phyloP scores from a whole-genome alignment of 2,888 invertebrate species.

The Agrochola macilenta region DNA sequence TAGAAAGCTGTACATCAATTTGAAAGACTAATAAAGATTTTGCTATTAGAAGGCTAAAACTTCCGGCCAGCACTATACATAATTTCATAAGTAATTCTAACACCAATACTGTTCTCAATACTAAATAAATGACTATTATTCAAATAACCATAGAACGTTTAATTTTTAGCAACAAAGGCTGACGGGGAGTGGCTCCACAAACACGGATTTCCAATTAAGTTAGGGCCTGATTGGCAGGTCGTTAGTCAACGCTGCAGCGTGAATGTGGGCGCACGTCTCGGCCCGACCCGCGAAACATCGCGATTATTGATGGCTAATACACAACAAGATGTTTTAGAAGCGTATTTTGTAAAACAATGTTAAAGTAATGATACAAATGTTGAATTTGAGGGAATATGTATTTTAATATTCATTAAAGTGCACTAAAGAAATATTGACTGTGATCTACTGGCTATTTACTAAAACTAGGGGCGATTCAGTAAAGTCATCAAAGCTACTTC shows the following conservation, averaged over 20 bases:
- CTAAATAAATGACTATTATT: slow-evolving; percentile 58
- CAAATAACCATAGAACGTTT: slow-evolving; percentile 75
- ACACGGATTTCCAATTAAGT: slow-evolving; percentile 91
- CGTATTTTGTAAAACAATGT: slow-evolving; percentile 51
- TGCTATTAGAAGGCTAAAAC: neutral
- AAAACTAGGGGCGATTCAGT: neutral
- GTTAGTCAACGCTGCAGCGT: slow-evolving; percentile 87
- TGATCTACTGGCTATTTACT: neutral
- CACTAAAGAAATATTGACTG: neutral
- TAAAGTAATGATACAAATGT: slow-evolving; percentile 21
- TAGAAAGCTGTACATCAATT: slow-evolving; percentile 1
- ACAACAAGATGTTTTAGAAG: slow-evolving; percentile 62
- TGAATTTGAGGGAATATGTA: neutral
- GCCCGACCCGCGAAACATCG: slow-evolving; percentile 67
- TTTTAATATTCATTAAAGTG: neutral
- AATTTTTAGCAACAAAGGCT: slow-evolving; percentile 88
- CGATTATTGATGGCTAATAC: slow-evolving; percentile 75
- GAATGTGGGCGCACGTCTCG: slow-evolving; percentile 82
- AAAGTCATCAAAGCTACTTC: neutral
- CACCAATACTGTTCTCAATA: slow-evolving; percentile 15
- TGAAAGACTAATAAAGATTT: slow-evolving; percentile 1
- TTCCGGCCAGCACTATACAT: neutral
- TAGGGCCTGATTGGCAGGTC: slow-evolving; percentile 90
- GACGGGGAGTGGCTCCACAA: slow-evolving; percentile 85
- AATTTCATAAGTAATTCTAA: slow-evolving; percentile 1